Evolutionary conservation across 1,140 invertebrate genomes (phyloP).

Genomic region (Papilio polytes): DNA sequence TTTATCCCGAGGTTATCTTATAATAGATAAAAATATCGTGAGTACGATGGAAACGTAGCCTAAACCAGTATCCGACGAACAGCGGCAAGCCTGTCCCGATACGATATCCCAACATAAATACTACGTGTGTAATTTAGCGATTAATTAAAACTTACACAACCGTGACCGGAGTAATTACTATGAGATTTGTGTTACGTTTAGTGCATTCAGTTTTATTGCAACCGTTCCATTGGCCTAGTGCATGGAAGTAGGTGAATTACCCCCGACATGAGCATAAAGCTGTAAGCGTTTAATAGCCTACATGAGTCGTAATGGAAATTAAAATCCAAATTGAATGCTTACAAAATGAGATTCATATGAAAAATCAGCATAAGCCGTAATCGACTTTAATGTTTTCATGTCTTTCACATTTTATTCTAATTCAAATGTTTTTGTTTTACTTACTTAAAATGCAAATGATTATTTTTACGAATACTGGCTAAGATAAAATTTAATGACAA

Average conservation of each 20-base stretch:
- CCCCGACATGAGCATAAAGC: conserved; percentile 44
- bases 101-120: conserved; percentile 54
- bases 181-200: conserved; percentile 67
- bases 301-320: conserved; percentile 44
- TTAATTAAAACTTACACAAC: conserved; percentile 81
- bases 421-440: not conserved
- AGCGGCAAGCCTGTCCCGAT: conserved; percentile 46
- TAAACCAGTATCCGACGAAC: conserved; percentile 60
- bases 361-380: not conserved
- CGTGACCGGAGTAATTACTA: conserved; percentile 74
- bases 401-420: not conserved
- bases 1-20: not conserved
- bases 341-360: conserved; percentile 13
- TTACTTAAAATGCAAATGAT: not conserved
- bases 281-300: conserved; percentile 45
- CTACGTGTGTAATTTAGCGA: conserved; percentile 75
- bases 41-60: conserved; percentile 55
- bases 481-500: conserved; percentile 4
- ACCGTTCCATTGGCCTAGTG: conserved; percentile 28
- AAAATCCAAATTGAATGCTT: conserved; percentile 38
- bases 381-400: not conserved
- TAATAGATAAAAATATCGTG: not conserved
- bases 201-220: conserved; percentile 64
- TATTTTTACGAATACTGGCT: not conserved
- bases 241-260: conserved; percentile 50